Percentiles rank a stretch among this genome's conserved stretches.
Conservation (phyloP, 92 coral and sea anemone genomes). For the Muricea muricata region DNA sequence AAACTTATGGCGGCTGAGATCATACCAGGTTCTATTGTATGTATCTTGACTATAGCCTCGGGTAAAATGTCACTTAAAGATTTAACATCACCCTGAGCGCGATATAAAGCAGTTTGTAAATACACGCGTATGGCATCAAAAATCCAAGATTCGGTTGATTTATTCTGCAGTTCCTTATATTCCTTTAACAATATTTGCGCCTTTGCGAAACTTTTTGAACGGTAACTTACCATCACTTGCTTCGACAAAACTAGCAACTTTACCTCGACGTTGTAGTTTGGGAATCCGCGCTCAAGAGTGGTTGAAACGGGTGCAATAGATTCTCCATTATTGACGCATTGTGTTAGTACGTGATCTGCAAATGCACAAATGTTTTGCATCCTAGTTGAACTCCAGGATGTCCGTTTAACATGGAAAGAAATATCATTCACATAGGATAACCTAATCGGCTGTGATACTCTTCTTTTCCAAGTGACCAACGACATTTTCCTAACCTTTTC, state of each 20-base stretch:
- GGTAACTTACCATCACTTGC: not conserved
- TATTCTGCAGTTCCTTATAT: not conserved
- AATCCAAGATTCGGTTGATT: slow-evolving; percentile 16
- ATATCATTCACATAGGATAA: not conserved
- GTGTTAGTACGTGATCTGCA: not conserved
- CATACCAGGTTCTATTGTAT: slow-evolving; percentile 38
- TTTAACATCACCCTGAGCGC: slow-evolving; percentile 22
- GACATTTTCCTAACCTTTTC: not conserved
- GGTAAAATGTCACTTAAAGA: not conserved
- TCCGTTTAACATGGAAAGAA: not conserved
- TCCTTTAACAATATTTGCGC: not conserved
- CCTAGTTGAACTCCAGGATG: not conserved
- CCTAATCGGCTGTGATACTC: slow-evolving; percentile 6
- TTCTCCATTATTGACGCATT: not conserved
- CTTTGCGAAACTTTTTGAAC: slow-evolving; percentile 17
- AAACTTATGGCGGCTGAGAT: slow-evolving; percentile 24
- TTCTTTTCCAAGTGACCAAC: not conserved
- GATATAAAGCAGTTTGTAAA: slow-evolving; percentile 33
- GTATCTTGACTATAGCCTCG: not conserved
- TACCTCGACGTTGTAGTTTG: not conserved
- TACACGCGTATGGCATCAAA: slow-evolving; percentile 22
- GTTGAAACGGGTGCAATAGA: not conserved
- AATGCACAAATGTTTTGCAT: not conserved
- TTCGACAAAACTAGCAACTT: slow-evolving; percentile 33
- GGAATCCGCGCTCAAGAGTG: not conserved